Evolutionary conservation across 2,113 vertebrate species (phyloP).

Genomic region (Ophthalmolycus amberensis): DNA sequence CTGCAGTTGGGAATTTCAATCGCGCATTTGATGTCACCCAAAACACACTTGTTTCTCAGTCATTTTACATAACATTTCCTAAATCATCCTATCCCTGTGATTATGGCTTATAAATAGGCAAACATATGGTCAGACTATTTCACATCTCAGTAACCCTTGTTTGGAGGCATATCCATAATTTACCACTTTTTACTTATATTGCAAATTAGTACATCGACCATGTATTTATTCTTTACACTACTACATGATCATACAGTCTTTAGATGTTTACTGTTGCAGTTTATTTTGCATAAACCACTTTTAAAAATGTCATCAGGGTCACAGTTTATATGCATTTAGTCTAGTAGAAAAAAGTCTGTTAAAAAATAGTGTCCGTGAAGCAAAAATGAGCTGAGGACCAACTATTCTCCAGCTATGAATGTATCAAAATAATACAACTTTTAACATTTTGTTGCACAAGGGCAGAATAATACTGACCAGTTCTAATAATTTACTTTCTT

Average conservation of each 20-base stretch:
- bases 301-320: background rate
- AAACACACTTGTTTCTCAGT: background rate
- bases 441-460: background rate
- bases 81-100: background rate
- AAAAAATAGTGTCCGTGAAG: background rate
- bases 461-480: background rate
- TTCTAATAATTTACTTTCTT: background rate
- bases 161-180: background rate
- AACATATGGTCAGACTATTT: background rate
- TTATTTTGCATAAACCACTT: background rate
- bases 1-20: slow-evolving; percentile 1
- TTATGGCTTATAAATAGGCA: background rate
- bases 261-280: background rate
- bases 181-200: background rate
- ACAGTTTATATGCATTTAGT: background rate
- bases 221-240: background rate
- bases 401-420: background rate
- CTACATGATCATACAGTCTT: background rate
- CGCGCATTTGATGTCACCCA: background rate
- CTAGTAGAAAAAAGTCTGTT: background rate
- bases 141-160: background rate
- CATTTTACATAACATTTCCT: background rate
- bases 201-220: background rate
- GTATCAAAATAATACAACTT: background rate
- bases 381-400: background rate